These are phyloP conservation scores for Pelecanus crispus DNA, from an alignment of 2,113 vertebrate species.

Conservation along the genomic window DNA sequence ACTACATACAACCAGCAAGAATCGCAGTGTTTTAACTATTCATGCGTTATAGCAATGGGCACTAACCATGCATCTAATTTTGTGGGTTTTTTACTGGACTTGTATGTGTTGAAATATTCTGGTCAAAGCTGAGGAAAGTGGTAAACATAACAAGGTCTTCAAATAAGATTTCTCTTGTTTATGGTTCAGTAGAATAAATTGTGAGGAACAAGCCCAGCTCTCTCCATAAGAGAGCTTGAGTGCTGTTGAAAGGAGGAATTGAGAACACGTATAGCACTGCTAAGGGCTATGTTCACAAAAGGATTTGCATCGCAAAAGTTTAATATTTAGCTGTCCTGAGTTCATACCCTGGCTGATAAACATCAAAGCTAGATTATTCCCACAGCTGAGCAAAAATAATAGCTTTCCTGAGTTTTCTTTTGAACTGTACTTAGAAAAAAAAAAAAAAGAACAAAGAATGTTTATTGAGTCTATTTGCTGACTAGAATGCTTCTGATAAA, in stretches of 20 bases:
- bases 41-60: not conserved
- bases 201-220: not conserved
- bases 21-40: not conserved
- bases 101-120: not conserved
- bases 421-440: not conserved
- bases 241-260: not conserved
- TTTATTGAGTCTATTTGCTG: not conserved
- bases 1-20: not conserved
- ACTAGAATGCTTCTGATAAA: not conserved
- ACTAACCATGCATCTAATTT: not conserved
- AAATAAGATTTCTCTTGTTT: not conserved
- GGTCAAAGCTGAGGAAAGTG: not conserved
- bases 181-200: not conserved
- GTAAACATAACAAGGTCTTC: not conserved
- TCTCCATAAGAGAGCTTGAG: not conserved
- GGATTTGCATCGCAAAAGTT: not conserved
- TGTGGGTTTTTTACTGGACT: not conserved
- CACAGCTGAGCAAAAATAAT: not conserved
- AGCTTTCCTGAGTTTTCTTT: not conserved
- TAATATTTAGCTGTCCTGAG: not conserved
- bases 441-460: not conserved
- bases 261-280: not conserved
- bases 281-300: not conserved
- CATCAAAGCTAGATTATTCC: not conserved
- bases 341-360: not conserved